Base-by-base conservation (phyloP, 1,140 invertebrate genomes). In the Zaprionus vittiger region DNA sequence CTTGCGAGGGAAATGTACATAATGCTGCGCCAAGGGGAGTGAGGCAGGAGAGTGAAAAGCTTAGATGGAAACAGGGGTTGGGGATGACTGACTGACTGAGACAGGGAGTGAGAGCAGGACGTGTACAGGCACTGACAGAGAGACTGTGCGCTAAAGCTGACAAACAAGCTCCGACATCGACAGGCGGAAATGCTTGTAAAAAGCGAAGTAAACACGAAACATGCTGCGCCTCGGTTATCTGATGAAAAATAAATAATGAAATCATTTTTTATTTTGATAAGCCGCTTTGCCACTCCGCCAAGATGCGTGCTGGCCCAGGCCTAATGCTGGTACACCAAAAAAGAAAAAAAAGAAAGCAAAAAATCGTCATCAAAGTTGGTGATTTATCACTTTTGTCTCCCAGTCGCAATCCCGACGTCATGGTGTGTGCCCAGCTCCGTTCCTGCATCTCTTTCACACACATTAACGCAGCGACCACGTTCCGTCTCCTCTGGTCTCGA, bases 261-360 rank as follows among this genome's bases (percentile, higher is more conserved):
- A 82, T 90, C 85, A 90, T 90, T 90, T 90, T 90, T 90, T 90
- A 90, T 90, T 90, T 90, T 90, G 85, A 90, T 90, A 90, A 90
- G 86, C 85, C 87, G 85, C 81, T 90, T 85, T 90, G 62, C 74
- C 74, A 60, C 80, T 64, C 61, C 57, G 60, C 54, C 54, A 52
- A 59, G 37, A 55, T 66, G 31, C 55, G 55, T 28, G 44, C 41
- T 12, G 22, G 24, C 6, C 22, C 52, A 7, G 22, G 31, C 37
- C 74, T 82, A 79, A 83, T 76, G 65, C 75, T 22, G 55, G 38
- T 37, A 56, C 56, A 73, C 15, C 44, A 47, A 20, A 9, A 44
- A 44, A 44, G 1, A 76, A 26, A 67, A 59, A 64, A 37, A 37
- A 26, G 56, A 11, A 62, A 5, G 62, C 49, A 82, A 82, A 82